Conservation (phyloP, 1,140 invertebrate genomes). For the Andrena cerasifolii region DNA sequence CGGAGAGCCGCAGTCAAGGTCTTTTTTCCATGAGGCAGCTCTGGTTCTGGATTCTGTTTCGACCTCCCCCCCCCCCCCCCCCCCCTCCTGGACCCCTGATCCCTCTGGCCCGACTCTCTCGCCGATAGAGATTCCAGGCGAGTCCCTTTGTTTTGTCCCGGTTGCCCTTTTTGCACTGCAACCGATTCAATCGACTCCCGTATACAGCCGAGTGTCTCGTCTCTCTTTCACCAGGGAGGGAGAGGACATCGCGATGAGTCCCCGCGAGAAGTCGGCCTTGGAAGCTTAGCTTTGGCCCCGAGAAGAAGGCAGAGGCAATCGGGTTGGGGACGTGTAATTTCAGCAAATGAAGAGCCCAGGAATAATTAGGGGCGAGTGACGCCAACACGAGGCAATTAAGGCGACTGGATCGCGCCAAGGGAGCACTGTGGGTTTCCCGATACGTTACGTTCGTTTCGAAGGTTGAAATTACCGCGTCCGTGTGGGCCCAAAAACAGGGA, state of each 20-base stretch:
- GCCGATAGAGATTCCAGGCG: constrained; percentile 71
- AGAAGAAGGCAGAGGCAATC: neutral
- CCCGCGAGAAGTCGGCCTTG: constrained; percentile 60
- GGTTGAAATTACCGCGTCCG: neutral
- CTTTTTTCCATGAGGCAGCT: constrained; percentile 69
- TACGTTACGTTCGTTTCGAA: too few species aligned
- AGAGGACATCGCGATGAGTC: constrained; percentile 43
- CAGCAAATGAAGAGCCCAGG: constrained; percentile 14
- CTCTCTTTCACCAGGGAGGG: neutral
- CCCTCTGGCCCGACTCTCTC: constrained; percentile 29
- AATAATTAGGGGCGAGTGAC: constrained; percentile 24
- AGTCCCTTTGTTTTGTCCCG: constrained; percentile 70
- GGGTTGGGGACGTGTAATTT: neutral
- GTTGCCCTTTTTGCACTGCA: constrained; percentile 59
- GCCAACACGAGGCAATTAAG: constrained; percentile 13
- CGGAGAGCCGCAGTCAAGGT: constrained; percentile 67
- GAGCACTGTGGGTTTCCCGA: too few species aligned
- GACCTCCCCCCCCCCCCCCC: constrained; percentile 26
- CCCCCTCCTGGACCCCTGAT: constrained; percentile 1
- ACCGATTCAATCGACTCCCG: constrained; percentile 69
- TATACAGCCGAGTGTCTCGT: constrained; percentile 47
- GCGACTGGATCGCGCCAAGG: constrained; percentile 1
- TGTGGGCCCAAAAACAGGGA: too few species aligned
- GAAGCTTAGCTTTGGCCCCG: constrained; percentile 19
- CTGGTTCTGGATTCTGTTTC: constrained; percentile 52